Conservation (phyloP, 2,888 invertebrate species). For the Rhodophaea formosa region DNA sequence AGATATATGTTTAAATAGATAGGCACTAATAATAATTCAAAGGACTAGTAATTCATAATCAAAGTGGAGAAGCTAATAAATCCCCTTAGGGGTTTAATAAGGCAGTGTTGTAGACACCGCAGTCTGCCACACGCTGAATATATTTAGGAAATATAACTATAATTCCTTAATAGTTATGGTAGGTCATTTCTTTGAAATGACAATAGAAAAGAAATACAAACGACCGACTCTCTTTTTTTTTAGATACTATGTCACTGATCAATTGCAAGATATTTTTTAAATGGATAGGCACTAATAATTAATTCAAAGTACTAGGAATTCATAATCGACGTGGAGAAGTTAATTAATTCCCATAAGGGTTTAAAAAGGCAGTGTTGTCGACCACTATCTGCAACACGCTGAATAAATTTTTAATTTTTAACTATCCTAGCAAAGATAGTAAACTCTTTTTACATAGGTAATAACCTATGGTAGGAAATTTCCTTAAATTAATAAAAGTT, state of each 20-base stretch:
- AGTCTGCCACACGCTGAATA: neutral
- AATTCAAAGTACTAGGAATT: neutral
- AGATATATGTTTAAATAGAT: too few species aligned
- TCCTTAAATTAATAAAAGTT: too few species aligned
- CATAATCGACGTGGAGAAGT: neutral
- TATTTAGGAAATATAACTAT: too few species aligned
- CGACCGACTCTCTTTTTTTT: neutral
- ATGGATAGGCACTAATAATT: neutral
- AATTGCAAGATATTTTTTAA: too few species aligned
- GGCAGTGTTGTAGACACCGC: neutral
- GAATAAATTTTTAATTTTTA: too few species aligned
- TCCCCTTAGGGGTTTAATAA: neutral
- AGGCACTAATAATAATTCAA: too few species aligned
- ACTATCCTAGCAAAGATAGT: too few species aligned
- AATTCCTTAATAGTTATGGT: neutral
- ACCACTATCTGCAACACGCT: neutral
- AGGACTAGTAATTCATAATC: constrained; percentile 2
- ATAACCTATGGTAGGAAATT: too few species aligned
- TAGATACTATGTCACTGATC: too few species aligned
- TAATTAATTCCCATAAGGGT: neutral
- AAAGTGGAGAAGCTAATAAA: neutral
- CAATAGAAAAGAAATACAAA: too few species aligned
- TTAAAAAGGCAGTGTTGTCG: neutral
- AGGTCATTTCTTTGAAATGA: too few species aligned
- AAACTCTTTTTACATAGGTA: too few species aligned